Evolutionary conservation across 1,140 invertebrate species (phyloP).

Genomic region (Phymorhynchus buccinoides): DNA sequence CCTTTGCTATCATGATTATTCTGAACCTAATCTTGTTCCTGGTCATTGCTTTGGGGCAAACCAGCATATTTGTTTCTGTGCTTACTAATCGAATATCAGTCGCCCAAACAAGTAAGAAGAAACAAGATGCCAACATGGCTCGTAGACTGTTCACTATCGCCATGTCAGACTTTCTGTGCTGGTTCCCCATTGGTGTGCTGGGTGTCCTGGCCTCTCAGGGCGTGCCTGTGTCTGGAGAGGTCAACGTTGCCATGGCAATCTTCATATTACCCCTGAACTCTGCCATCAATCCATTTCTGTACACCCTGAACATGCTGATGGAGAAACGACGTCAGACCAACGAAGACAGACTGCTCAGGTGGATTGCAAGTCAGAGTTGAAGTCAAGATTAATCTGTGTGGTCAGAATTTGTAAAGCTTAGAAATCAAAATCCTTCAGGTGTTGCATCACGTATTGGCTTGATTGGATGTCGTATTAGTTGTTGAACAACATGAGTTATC

Average conservation of each 20-base stretch:
- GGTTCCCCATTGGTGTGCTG: conserved; percentile 35
- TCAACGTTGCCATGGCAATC: conserved; percentile 50
- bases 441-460: too few species aligned
- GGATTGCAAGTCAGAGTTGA: too few species aligned
- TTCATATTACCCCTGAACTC: conserved; percentile 53
- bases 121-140: conserved; percentile 43
- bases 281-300: conserved; percentile 57
- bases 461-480: too few species aligned
- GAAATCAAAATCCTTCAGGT: too few species aligned
- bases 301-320: conserved; percentile 21
- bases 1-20: conserved; percentile 46
- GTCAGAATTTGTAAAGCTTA: too few species aligned
- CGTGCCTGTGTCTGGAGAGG: conserved; percentile 44
- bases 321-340: not conserved
- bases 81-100: not conserved
- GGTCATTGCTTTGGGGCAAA: conserved; percentile 46
- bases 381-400: too few species aligned
- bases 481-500: too few species aligned
- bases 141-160: conserved; percentile 42
- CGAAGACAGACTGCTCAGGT: not conserved
- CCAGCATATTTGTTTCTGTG: conserved; percentile 42
- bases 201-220: conserved; percentile 45
- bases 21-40: conserved; percentile 49
- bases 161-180: conserved; percentile 43
- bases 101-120: not conserved